phyloP scores from a whole-genome alignment of 2,888 invertebrate species.

The Fragum whitleyi region DNA sequence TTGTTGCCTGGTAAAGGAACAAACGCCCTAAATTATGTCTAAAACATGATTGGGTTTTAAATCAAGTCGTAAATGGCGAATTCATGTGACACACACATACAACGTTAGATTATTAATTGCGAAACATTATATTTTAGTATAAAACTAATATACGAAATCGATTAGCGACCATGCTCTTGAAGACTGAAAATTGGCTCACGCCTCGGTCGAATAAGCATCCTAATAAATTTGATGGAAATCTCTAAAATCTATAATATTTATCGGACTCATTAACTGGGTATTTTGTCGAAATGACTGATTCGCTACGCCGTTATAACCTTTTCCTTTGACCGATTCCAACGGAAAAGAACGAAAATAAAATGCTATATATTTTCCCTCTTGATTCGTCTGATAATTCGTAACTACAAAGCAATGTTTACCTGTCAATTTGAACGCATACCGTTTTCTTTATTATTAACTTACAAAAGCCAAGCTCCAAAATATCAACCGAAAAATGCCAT shows the following conservation, averaged over 20 bases:
- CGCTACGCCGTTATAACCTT: neutral
- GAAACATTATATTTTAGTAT: neutral
- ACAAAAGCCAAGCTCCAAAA: too few relatives aligned
- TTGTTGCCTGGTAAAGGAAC: too few relatives aligned
- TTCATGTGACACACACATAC: neutral
- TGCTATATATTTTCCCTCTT: too few relatives aligned
- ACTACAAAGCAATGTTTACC: too few relatives aligned
- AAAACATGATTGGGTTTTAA: neutral
- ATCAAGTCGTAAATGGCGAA: neutral
- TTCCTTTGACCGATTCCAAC: too few relatives aligned
- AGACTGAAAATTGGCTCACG: neutral
- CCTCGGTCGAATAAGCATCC: neutral
- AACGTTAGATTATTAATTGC: neutral
- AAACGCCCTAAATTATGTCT: too few relatives aligned
- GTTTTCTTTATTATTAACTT: too few relatives aligned
- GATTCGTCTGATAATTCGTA: too few relatives aligned
- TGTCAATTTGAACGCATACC: too few relatives aligned
- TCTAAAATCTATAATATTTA: constrained; percentile 8
- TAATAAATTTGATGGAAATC: constrained; percentile 20
- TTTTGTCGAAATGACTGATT: constrained; percentile 2
- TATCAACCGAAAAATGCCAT: too few relatives aligned
- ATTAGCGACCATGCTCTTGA: neutral
- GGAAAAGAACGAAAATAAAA: too few relatives aligned
- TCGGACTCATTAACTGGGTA: constrained; percentile 1
- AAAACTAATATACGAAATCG: neutral